A percentile compares a stretch with the other conserved stretches of the same genome.
Conservation (phyloP, 2,888 invertebrate species). For the Strigamia maritima region DNA sequence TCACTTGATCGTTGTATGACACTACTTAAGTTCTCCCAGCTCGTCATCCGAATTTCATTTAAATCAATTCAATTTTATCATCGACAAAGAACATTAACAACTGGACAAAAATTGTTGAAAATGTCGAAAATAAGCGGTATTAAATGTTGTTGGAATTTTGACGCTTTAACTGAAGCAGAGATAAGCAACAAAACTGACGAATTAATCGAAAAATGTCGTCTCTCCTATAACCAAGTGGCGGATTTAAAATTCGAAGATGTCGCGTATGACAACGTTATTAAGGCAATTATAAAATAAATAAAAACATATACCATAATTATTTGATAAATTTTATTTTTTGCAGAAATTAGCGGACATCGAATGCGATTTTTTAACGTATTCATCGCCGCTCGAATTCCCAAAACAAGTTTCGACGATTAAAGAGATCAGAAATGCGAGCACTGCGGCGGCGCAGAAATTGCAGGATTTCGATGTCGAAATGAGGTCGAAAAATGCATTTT, state of each 20-base stretch:
- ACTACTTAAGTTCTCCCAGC: no score
- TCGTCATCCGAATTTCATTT: no score
- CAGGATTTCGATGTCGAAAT: slow-evolving; percentile 56
- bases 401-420: slow-evolving; percentile 53
- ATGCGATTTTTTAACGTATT: slow-evolving; percentile 50
- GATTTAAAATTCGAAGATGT: slow-evolving; percentile 36
- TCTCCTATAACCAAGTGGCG: neutral
- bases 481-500: slow-evolving; percentile 44
- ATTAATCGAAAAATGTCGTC: slow-evolving; percentile 31
- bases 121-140: neutral
- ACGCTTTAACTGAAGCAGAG: neutral
- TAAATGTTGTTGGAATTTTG: slow-evolving; percentile 19
- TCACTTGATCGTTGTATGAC: no score
- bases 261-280: neutral
- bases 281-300: neutral
- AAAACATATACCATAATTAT: neutral
- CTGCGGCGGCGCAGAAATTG: slow-evolving; percentile 53
- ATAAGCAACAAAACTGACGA: neutral
- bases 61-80: no score
- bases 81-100: no score
- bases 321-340: slow-evolving; percentile 33
- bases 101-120: neutral
- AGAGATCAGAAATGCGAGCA: slow-evolving; percentile 53
- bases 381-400: slow-evolving; percentile 52
- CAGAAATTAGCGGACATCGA: slow-evolving; percentile 53